Percentiles rank a stretch among this genome's conserved stretches.
These are phyloP conservation scores for Thalassophryne amazonica DNA, from an alignment of 2,797 vertebrate genomes.

Conservation along the genomic window DNA sequence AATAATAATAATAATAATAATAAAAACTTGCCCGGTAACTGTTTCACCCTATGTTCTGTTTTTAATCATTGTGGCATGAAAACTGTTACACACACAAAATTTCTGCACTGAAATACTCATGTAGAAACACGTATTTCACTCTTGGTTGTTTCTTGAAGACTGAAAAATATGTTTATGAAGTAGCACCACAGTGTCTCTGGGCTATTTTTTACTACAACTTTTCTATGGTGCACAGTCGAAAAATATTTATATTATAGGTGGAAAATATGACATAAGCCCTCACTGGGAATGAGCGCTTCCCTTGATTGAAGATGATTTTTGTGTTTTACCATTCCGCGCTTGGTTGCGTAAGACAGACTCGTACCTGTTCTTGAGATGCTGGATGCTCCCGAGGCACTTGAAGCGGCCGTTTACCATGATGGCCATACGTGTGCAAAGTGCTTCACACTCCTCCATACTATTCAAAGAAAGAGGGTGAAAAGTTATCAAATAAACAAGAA, in stretches of 20 bases:
- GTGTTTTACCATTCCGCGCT: not conserved
- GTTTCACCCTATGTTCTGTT: too few relatives aligned
- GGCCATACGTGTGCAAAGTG: slow-evolving; percentile 95
- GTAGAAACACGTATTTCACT: too few relatives aligned
- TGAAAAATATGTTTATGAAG: too few relatives aligned
- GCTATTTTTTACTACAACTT: too few relatives aligned
- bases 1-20: too few relatives aligned
- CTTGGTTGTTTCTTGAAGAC: too few relatives aligned
- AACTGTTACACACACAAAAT: too few relatives aligned
- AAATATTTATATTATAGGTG: slow-evolving; percentile 21
- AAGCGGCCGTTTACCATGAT: slow-evolving; percentile 98
- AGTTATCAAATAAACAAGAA: not conserved
- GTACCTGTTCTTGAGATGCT: slow-evolving; percentile 96
- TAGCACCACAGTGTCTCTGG: too few relatives aligned
- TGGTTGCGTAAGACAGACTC: not conserved
- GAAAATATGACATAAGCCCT: slow-evolving; percentile 21
- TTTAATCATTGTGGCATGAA: too few relatives aligned
- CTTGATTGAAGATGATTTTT: slow-evolving; percentile 18
- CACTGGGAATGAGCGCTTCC: slow-evolving; percentile 2
- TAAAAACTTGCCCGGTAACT: too few relatives aligned
- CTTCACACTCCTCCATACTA: slow-evolving; percentile 99
- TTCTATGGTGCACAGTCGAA: too few relatives aligned
- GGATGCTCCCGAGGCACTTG: slow-evolving; percentile 94
- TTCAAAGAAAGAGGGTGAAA: not conserved
- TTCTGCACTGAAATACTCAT: too few relatives aligned